Conservation (phyloP, 2,888 invertebrate species). For the Alviniconcha strummeri region DNA sequence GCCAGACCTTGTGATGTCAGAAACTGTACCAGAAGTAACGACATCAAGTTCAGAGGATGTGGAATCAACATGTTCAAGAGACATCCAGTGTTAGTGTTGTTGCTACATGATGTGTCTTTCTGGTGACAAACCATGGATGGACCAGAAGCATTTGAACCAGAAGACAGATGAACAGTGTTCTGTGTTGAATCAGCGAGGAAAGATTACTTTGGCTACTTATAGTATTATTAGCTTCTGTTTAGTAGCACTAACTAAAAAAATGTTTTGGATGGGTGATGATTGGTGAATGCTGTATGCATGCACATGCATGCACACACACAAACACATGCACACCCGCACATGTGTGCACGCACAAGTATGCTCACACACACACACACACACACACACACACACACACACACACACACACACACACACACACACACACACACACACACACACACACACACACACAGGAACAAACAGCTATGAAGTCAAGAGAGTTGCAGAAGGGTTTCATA, state of each 20-base stretch:
- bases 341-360: not conserved
- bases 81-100: constrained; percentile 11
- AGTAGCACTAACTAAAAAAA: not conserved
- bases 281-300: constrained; percentile 6
- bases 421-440: not conserved
- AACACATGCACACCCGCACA: not conserved
- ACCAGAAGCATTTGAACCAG: not conserved
- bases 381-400: not conserved
- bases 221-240: not conserved
- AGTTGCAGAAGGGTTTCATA: too few relatives aligned
- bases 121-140: not conserved
- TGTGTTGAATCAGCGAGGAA: not conserved
- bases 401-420: not conserved
- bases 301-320: not conserved
- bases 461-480: too few relatives aligned
- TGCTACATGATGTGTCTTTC: not conserved
- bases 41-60: not conserved
- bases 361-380: not conserved
- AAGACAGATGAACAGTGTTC: not conserved
- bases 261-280: constrained; percentile 6
- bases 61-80: constrained; percentile 17
- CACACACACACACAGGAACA: not conserved
- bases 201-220: not conserved
- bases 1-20: not conserved
- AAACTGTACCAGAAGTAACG: not conserved